These are phyloP conservation scores for Spinus olivaceus DNA, from an alignment of 2,797 vertebrate genomes.

Conservation along the genomic window DNA sequence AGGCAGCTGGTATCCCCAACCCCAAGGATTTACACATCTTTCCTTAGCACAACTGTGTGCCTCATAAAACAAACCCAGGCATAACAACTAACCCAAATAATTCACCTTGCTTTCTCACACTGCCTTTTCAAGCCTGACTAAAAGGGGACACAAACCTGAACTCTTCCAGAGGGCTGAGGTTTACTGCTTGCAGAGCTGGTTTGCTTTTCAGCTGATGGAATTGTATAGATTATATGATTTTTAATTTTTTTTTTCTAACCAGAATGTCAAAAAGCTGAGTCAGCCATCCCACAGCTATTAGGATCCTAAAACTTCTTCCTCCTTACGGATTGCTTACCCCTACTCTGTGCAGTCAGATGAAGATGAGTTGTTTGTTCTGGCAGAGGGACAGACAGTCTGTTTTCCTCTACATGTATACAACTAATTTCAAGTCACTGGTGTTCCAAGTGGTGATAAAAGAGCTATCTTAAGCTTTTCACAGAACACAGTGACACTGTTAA, in stretches of 20 bases:
- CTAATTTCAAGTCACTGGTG: constrained; percentile 50
- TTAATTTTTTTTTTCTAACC: neutral
- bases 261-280: constrained; percentile 50
- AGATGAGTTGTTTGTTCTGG: constrained; percentile 62
- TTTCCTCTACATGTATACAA: constrained; percentile 42
- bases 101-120: neutral
- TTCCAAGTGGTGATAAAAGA: constrained; percentile 58
- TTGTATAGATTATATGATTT: neutral
- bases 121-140: neutral
- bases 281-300: constrained; percentile 22
- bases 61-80: neutral
- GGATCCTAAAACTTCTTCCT: neutral
- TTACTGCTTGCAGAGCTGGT: neutral
- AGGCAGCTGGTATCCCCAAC: neutral
- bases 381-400: constrained; percentile 61
- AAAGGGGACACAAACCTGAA: neutral
- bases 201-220: neutral
- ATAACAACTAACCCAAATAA: neutral
- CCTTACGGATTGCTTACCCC: constrained; percentile 17
- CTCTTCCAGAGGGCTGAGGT: neutral
- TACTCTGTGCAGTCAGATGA: constrained; percentile 28
- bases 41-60: neutral
- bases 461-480: constrained; percentile 54
- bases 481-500: constrained; percentile 60
- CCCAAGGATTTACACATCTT: neutral